A percentile compares a stretch with the other conserved stretches of the same genome.
Evolutionary conservation across 2,113 vertebrate genomes (phyloP).

Genomic region (Pelecanoides urinatrix): DNA sequence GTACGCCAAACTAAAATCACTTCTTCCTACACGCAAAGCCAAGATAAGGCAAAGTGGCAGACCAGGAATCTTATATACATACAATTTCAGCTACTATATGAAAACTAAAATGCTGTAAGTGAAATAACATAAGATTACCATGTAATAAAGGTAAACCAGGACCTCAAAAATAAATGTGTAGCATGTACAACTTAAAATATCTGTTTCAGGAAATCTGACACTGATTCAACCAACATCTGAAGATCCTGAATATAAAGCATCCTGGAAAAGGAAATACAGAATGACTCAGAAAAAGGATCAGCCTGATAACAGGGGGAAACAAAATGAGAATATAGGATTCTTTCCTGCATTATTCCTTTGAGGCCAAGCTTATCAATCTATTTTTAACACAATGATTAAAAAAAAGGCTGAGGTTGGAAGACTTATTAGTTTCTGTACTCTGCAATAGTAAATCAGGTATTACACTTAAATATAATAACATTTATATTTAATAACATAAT

Average conservation of each 20-base stretch:
- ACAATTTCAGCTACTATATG: background rate
- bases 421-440: background rate
- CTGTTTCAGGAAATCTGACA: background rate
- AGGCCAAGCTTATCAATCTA: slow-evolving; percentile 7
- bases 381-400: background rate
- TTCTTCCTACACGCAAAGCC: background rate
- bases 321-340: background rate
- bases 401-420: background rate
- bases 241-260: background rate
- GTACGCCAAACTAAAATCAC: background rate
- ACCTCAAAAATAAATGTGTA: background rate
- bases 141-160: background rate
- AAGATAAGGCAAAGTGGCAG: background rate
- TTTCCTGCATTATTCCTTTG: background rate
- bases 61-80: background rate
- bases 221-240: background rate
- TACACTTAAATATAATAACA: background rate
- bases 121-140: background rate
- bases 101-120: background rate
- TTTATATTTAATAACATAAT: background rate
- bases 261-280: background rate
- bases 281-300: background rate
- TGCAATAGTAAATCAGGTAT: background rate
- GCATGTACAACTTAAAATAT: background rate
- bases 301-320: background rate